phyloP scores from a whole-genome alignment of 2,113 vertebrate species.

The Erythrocercus mccallii region DNA sequence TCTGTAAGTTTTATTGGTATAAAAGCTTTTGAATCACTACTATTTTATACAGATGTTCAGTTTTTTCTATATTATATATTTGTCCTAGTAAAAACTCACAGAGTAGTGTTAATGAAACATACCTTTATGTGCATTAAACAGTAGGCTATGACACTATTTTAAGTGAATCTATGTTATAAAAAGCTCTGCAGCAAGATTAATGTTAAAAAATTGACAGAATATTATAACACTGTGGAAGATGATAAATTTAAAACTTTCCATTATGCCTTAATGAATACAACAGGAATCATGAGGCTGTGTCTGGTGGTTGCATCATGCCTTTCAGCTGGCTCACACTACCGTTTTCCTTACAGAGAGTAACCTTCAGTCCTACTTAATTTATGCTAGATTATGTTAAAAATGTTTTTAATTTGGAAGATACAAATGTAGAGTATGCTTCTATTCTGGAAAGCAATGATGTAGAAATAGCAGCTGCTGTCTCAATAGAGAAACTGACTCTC shows the following conservation, averaged over 20 bases:
- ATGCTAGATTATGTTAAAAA: background rate
- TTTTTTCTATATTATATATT: constrained; percentile 38
- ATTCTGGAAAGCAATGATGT: background rate
- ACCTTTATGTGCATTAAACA: constrained; percentile 58
- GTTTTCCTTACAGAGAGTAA: background rate
- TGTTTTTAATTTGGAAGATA: background rate
- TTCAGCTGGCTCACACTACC: background rate
- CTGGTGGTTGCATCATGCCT: constrained; percentile 7
- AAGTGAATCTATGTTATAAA: constrained; percentile 68
- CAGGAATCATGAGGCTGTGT: constrained; percentile 16
- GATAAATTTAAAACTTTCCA: constrained; percentile 55
- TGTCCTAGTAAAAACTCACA: constrained; percentile 49
- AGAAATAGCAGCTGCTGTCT: background rate
- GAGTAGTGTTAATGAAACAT: constrained; percentile 57
- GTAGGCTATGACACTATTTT: constrained; percentile 41
- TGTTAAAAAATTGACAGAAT: constrained; percentile 65
- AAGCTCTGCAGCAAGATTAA: constrained; percentile 61
- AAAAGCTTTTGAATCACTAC: constrained; percentile 25
- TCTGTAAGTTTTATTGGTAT: background rate
- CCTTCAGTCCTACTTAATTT: background rate
- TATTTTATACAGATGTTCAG: background rate
- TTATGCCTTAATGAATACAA: constrained; percentile 15
- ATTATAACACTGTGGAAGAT: constrained; percentile 57
- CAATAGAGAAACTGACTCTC: background rate
- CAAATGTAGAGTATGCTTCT: background rate